Evolutionary conservation across 2,888 invertebrate genomes (phyloP), one percentile per base, ranked within the genome.

Genomic region (Cyrtodaria siliqua): DNA sequence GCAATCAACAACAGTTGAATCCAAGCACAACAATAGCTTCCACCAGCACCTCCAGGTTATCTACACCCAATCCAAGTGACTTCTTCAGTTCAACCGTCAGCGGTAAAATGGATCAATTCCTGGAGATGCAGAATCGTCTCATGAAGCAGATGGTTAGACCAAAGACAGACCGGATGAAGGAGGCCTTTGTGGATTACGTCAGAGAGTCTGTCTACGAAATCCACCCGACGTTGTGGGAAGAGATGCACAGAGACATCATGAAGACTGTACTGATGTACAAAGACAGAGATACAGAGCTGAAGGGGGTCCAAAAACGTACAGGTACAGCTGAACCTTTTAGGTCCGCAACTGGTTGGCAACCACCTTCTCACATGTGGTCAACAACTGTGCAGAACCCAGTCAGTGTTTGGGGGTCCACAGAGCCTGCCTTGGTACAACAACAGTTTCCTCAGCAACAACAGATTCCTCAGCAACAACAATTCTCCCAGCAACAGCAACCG

Each of bases 121-220:
- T 64, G 62, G 62, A 71, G 14, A 56, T 62, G 70, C 57, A 63
- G 55, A 62, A 55, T 63, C 16, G 49, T 71, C 55, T 63, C 63
- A 62, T 69, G 61, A 52, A 69, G 26, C 60, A 69, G 42, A 61
- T 69, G 60, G 66, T 66, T 59, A 56, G 66, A 50, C 64, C 72
- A 26, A 66, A 72, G n/a, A 66, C 52, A 72, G 66, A 64, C 47
- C 72, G 66, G 44, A 73, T 73, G 66, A 73, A 72, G 49, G 66
- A 66, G 60, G 72, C 52, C 20, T 64, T 72, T 44, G 40, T 72
- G 49, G 59, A 64, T 57, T 72, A 72, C 72, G 29, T 66, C 24
- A 49, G 66, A 42, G 72, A 72, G 64, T 59, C 60, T 33, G 72
- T 72, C 12, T 72, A 66, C 49, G 66, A 64, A 44, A 72, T 70